Evolutionary conservation across 2,888 invertebrate genomes (phyloP), one percentile per base, ranked within the genome.

Genomic region (Oscheius sp.): DNA sequence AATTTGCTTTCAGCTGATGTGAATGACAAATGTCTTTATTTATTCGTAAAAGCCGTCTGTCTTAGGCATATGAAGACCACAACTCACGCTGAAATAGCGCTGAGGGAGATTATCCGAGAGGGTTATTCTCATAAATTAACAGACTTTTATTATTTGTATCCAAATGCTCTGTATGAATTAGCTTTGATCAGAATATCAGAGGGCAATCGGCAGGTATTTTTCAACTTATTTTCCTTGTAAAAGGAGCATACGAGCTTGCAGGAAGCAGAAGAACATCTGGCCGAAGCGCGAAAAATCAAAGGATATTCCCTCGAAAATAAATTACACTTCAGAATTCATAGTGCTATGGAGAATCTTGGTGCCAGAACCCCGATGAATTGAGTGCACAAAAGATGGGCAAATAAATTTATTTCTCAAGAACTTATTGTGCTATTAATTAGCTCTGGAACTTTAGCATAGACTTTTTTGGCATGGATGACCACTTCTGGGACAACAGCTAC

Each of bases 101-200:
- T 92, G 10, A 88, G 92, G 71, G 88, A 90, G 63, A 71, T 66
- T 55, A 31, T 66, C 2, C 42, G 64, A 15, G 57, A 31, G 15
- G 55, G 23, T 3, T 52, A 55, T 50, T 20, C 46, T 31, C 55
- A 53, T 34, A 42, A 69, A 52, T 45, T 53, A 31, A 65, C 52
- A 5, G 53, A 65, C n/a, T 94, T 96, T 87, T 90, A 90, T 0
- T 95, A 92, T 88, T 88, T 96, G 66, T 89, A 93, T 17, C 95
- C 96, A 0, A 95, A 93, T 87, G 91, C 94, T 3, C 90, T 92
- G 58, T 92, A 93, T 15, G 96, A 96, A 88, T 89, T 94, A 82
- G 95, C 93, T 0, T 89, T 93, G 84, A 89, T 95, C 68, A 91
- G 92, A 86, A 90, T 91, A 85, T 90, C 91, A 45, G 90, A 92